phyloP scores from a whole-genome alignment of 2,113 vertebrate genomes.

The Rallus limicola region DNA sequence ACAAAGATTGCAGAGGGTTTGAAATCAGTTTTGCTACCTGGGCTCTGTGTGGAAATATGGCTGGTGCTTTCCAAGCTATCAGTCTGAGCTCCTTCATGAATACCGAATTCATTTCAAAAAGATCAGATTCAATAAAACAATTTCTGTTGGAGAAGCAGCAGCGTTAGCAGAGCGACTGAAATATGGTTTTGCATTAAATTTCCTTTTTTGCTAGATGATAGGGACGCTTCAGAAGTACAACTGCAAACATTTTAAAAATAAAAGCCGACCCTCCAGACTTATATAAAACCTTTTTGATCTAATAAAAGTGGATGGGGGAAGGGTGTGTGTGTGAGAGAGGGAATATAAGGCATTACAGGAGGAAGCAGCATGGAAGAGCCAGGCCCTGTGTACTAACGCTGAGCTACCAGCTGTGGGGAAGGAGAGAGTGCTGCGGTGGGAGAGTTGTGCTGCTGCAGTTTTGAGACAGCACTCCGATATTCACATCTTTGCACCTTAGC shows the following conservation, averaged over 20 bases:
- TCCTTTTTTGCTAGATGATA: slow-evolving; percentile 27
- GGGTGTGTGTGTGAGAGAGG: not conserved
- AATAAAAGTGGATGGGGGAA: not conserved
- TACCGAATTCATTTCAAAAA: slow-evolving; percentile 3
- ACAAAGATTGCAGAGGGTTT: not conserved
- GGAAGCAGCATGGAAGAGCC: not conserved
- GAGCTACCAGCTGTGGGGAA: not conserved
- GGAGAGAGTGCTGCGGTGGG: not conserved
- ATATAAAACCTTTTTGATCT: slow-evolving; percentile 1
- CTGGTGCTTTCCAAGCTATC: not conserved
- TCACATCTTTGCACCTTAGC: rapidly evolving
- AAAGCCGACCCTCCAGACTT: not conserved
- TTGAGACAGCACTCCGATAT: rapidly evolving
- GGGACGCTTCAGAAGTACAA: slow-evolving; percentile 11
- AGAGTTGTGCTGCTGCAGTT: not conserved
- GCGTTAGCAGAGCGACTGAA: not conserved
- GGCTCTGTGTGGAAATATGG: not conserved
- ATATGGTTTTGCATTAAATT: slow-evolving; percentile 45
- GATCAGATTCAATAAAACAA: slow-evolving; percentile 36
- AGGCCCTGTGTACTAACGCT: not conserved
- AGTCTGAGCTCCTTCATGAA: slow-evolving; percentile 40
- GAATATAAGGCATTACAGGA: not conserved
- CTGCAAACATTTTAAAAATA: slow-evolving; percentile 17
- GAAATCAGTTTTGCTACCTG: not conserved
- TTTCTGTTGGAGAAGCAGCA: slow-evolving; percentile 30